phyloP scores from a whole-genome alignment of 2,888 invertebrate genomes.

The Tromatobia lineatoria region DNA sequence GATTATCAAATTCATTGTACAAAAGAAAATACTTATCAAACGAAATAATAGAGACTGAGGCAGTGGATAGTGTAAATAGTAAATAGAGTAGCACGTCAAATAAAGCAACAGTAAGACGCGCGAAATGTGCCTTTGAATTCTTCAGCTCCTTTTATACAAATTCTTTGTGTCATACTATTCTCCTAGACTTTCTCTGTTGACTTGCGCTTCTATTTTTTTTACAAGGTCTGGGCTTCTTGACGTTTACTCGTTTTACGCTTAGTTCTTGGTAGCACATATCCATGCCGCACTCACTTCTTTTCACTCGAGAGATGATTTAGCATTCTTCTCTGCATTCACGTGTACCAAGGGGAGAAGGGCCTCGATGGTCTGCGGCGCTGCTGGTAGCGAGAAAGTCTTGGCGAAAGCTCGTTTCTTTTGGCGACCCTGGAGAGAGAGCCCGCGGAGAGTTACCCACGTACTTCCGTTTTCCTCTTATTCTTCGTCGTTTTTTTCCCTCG shows the following conservation, averaged over 20 bases:
- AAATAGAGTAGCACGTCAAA: neutral
- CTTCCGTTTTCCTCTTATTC: slow-evolving; percentile 55
- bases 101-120: neutral
- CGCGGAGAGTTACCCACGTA: slow-evolving; percentile 55
- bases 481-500: slow-evolving; percentile 35
- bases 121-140: neutral
- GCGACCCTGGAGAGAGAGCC: slow-evolving; percentile 49
- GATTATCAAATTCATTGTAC: no score
- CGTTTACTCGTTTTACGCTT: slow-evolving; percentile 67
- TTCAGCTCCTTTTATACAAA: neutral
- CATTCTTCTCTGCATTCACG: slow-evolving; percentile 60
- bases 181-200: neutral
- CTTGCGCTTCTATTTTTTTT: neutral
- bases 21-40: no score
- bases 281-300: slow-evolving; percentile 43
- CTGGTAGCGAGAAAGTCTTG: slow-evolving; percentile 28
- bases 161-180: neutral
- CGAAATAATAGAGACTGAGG: neutral
- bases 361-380: slow-evolving; percentile 19
- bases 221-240: slow-evolving; percentile 3
- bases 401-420: slow-evolving; percentile 56
- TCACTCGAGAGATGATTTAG: slow-evolving; percentile 66
- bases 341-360: neutral
- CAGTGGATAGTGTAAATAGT: neutral
- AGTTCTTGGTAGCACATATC: slow-evolving; percentile 52